Percentiles rank a stretch among this genome's conserved stretches.
These are phyloP conservation scores for Parazoanthus atlanticus DNA, from an alignment of 92 coral and sea anemone genomes.

Conservation along the genomic window DNA sequence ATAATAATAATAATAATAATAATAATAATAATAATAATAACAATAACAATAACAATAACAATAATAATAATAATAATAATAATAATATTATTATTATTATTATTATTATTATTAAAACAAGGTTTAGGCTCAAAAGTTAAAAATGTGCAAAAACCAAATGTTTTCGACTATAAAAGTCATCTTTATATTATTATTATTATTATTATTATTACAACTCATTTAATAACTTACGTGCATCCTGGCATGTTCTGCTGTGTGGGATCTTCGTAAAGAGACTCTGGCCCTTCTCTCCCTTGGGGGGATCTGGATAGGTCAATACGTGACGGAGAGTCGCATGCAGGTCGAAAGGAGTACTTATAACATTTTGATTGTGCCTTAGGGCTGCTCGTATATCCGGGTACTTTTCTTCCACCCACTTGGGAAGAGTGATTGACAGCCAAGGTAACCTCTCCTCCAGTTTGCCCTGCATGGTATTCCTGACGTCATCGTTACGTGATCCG, in stretches of 20 bases:
- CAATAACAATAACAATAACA: too few relatives aligned
- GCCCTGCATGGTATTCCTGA: conserved; percentile 90
- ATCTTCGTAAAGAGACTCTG: conserved; percentile 75
- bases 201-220: neutral
- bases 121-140: too few relatives aligned
- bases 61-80: too few relatives aligned
- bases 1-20: too few relatives aligned
- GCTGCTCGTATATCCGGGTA: conserved; percentile 75
- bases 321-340: conserved; percentile 89
- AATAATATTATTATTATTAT: too few relatives aligned
- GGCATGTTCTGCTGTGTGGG: conserved; percentile 66
- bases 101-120: too few relatives aligned
- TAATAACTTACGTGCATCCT: conserved; percentile 77
- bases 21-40: too few relatives aligned
- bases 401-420: conserved; percentile 72
- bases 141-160: too few relatives aligned
- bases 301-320: conserved; percentile 77
- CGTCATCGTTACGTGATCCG: conserved; percentile 89
- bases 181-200: too few relatives aligned
- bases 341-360: conserved; percentile 86
- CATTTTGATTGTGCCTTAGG: conserved; percentile 70
- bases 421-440: conserved; percentile 89
- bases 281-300: conserved; percentile 69
- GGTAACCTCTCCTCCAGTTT: conserved; percentile 96
- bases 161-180: too few relatives aligned